Percentiles rank a stretch among this genome's conserved stretches.
phyloP scores from a whole-genome alignment of 2,113 vertebrate species.

The Grallaria varia region DNA sequence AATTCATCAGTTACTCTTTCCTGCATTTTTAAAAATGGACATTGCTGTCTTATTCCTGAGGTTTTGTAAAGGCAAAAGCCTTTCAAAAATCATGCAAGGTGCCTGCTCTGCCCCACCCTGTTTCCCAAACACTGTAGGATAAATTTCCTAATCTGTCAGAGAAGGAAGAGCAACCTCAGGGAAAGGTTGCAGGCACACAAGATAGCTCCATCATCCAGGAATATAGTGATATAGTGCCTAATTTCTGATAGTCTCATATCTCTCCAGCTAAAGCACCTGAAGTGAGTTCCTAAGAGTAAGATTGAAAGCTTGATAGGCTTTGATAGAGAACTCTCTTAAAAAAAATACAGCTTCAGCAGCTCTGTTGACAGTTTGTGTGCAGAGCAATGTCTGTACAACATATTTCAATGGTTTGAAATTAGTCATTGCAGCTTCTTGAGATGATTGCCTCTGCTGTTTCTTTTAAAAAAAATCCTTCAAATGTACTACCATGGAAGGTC shows the following conservation, averaged over 20 bases:
- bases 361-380: background rate
- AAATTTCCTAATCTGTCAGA: background rate
- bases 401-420: background rate
- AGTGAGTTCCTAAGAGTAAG: background rate
- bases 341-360: background rate
- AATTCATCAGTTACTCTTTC: background rate
- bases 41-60: background rate
- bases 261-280: background rate
- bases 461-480: background rate
- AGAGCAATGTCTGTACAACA: background rate
- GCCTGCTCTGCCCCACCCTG: background rate
- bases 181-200: background rate
- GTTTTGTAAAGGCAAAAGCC: background rate
- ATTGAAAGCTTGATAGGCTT: background rate
- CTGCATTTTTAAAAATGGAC: background rate
- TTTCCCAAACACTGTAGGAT: background rate
- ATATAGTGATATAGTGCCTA: background rate
- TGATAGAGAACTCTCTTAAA: background rate
- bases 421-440: background rate
- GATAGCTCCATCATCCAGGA: background rate
- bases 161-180: background rate
- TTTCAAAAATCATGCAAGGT: background rate
- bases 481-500: background rate
- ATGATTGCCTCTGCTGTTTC: background rate
- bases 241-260: background rate